Evolutionary conservation across 2,113 vertebrate species (phyloP), one percentile per base, ranked within the genome.

Genomic region (Mesocricetus auratus): DNA sequence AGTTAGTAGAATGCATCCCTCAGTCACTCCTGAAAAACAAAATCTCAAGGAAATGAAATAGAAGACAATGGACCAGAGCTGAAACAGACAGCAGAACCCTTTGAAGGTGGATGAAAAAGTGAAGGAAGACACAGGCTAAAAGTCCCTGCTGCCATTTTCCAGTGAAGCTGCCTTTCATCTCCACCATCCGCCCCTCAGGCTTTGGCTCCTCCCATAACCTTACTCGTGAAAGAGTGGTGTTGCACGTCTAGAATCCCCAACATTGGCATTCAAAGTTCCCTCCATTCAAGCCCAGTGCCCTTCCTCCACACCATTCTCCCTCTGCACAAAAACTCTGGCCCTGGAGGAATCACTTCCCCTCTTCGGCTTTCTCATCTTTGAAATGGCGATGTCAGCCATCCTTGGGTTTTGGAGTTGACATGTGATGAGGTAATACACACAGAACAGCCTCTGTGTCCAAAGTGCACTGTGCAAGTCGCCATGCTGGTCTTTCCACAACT

Each of bases 321-420:
- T 36, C 45, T 79, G 82, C 89, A 62, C 74, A 26, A 83, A 26
- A 13, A 47, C 15, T 74, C 1, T 53, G 78, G 1, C 15, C 31
- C 19, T 75, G 24, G 82, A 16, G 47, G 74, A 86, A 56, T 82
- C 45, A 69, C 33, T 75, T 53, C 74, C 47, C 24, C 19, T 73
- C 81, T 90, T 45, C 53, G 45, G 92, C 77, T 92, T 94, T 86
- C 31, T 78, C 69, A 78, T 86, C 69, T 92, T n/a, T 73, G 75
- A 87, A 90, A 33, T 89, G 71, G 36, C 60, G 66, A 53, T 3
- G 2, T 66, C 42, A 75, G 66, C 31, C n/a, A 75, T 53, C 75
- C 5, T n/a, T 64, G 26, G 42, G 86, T 56, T 58, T 42, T 82
- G 31, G 62, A 77, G 42, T 9, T 73, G 64, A 66, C 1, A 50